These are phyloP conservation scores for Agrilus planipennis DNA, from an alignment of 1,140 invertebrate genomes.

Conservation along the genomic window DNA sequence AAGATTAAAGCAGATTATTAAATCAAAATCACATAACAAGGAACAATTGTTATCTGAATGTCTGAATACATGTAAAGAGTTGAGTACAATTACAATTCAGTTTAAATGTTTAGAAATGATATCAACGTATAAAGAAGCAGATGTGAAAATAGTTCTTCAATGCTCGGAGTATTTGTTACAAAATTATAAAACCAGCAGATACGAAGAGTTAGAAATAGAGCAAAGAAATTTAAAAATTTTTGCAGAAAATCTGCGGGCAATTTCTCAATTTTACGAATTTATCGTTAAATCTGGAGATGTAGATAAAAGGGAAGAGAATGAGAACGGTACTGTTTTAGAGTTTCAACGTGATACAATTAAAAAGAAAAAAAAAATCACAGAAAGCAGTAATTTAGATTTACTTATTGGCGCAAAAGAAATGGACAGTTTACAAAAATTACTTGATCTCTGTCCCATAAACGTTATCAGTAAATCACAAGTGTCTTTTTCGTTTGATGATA, in stretches of 20 bases:
- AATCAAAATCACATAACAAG: constrained; percentile 39
- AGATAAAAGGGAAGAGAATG: constrained; percentile 11
- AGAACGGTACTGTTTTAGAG: constrained; percentile 13
- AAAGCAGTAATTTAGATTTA: constrained; percentile 14
- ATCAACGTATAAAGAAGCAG: constrained; percentile 46
- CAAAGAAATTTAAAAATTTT: constrained; percentile 18
- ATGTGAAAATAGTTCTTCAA: constrained; percentile 40
- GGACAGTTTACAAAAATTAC: constrained; percentile 30
- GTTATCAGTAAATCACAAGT: constrained; percentile 24
- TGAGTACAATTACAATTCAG: constrained; percentile 62
- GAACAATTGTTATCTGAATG: constrained; percentile 42
- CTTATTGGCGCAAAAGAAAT: constrained; percentile 26
- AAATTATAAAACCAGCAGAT: constrained; percentile 16
- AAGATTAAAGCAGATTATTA: constrained; percentile 57
- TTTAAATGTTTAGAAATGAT: constrained; percentile 61
- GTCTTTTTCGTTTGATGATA: constrained; percentile 22
- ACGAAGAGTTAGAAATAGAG: constrained; percentile 11
- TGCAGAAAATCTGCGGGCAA: constrained; percentile 21
- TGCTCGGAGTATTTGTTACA: constrained; percentile 39
- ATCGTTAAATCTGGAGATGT: constrained; percentile 7
- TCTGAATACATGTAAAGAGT: constrained; percentile 43
- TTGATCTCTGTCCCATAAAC: constrained; percentile 29
- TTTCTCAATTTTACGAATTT: constrained; percentile 28
- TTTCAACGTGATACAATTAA: constrained; percentile 10
- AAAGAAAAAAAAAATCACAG: constrained; percentile 5